Evolutionary conservation across 2,797 vertebrate species (phyloP), one percentile per base, ranked within the genome.

Genomic region (Euthynnus affinis): DNA sequence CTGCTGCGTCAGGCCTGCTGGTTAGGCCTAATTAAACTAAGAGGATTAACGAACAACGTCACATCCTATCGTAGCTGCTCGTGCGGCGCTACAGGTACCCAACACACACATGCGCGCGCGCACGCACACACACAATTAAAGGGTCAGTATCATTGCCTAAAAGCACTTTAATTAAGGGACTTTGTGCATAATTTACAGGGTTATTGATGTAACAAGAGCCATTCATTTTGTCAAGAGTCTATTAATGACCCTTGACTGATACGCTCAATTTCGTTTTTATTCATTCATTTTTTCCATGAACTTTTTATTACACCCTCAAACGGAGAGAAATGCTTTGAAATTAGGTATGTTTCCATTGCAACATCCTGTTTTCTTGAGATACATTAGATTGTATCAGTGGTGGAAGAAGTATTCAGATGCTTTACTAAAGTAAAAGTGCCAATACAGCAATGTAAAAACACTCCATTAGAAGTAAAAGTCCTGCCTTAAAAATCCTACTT

Each of bases 41-140:
- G 85, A 88, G 75, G 89, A 91, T 92, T 81, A 80, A n/a, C 29
- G 2, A 23, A 49, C 10, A 0, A 53, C 81, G 88, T 92, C 83
- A 92, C 60, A 65, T 90, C 87, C 85, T 40, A 20, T 76, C 73
- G 42, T 68, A 64, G 52, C 34, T 42, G n/a, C 56, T n/a, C 46
- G 1, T 14, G 58, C 25, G 34, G 20, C 18, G 0, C 3, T 13
- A 13, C 60, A 83, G 56, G 57, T 82, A 44, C 4, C 20, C 58
- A 25, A n/a, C 29, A 37, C 37, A 37, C 22, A 29, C 27, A 29
- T 5, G 27, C 27, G 5, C 27, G 27, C 56, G 44, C 34, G 10
- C 9, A 4, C 18, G 12, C 37, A 27, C 51, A 12, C 17, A 3
- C 17, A 18, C 23, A 29, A 34, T 18, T 64, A 51, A 48, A 9